A percentile compares a stretch with the other conserved stretches of the same genome.
These are phyloP conservation scores for Branchinecta lynchi DNA, from an alignment of 1,140 invertebrate species.

Conservation along the genomic window DNA sequence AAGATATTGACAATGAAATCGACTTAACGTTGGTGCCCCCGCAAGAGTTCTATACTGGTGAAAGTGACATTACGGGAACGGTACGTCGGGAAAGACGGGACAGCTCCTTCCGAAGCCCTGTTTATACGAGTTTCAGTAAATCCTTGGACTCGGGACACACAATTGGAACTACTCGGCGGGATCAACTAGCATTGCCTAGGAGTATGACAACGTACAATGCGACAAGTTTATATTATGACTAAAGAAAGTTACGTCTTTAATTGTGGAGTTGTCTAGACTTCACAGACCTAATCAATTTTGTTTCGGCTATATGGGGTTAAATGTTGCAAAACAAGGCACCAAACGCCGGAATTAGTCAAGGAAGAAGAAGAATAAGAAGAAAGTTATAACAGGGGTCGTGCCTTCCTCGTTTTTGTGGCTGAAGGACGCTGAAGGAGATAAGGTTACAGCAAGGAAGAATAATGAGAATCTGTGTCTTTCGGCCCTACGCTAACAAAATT, in stretches of 20 bases:
- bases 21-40: conserved; percentile 37
- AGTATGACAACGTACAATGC: not conserved
- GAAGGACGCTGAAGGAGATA: too few species aligned
- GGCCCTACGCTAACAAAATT: too few species aligned
- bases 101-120: not conserved
- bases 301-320: too few species aligned
- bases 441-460: too few species aligned
- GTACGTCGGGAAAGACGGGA: not conserved
- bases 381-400: too few species aligned
- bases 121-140: not conserved
- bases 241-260: not conserved
- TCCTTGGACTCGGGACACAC: not conserved
- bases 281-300: too few species aligned
- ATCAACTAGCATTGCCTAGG: not conserved
- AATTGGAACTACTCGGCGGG: not conserved
- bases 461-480: too few species aligned
- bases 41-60: conserved; percentile 18
- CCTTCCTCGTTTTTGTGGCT: too few species aligned
- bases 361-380: too few species aligned
- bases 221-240: conserved; percentile 3
- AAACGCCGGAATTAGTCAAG: too few species aligned
- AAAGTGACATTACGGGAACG: not conserved
- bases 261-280: too few species aligned
- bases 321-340: too few species aligned
- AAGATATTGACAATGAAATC: conserved; percentile 53